Conservation (phyloP, 2,113 vertebrate species). For the Chlamydotis undulata region DNA sequence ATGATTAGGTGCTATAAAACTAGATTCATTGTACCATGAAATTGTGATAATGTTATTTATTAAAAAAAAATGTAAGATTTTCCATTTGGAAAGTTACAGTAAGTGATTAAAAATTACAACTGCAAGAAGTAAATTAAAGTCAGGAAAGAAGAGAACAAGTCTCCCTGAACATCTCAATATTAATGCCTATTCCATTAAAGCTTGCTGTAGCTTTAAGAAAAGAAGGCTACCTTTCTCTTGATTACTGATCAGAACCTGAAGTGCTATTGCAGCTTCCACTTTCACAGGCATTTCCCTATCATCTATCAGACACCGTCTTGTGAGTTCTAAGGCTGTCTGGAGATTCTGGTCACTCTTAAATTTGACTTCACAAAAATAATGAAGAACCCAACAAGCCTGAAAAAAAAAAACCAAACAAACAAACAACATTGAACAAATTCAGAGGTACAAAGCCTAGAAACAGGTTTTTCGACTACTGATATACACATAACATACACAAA, state of each 20-base stretch:
- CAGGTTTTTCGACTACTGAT: background rate
- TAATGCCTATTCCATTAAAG: background rate
- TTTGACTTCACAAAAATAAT: constrained; percentile 99
- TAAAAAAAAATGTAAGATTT: background rate
- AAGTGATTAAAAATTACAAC: background rate
- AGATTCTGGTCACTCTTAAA: constrained; percentile 98
- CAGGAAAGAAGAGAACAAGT: background rate
- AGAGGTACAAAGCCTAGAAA: background rate
- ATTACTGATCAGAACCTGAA: constrained; percentile 98
- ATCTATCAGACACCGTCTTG: constrained; percentile 93
- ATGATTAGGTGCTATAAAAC: background rate
- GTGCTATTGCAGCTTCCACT: constrained; percentile 96
- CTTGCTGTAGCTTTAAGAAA: background rate
- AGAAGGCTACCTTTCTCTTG: constrained; percentile 91
- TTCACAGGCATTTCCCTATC: constrained; percentile 99
- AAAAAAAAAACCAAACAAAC: background rate
- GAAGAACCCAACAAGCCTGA: constrained; percentile 98
- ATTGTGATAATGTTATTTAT: background rate
- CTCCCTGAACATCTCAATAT: background rate
- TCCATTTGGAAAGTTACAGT: background rate
- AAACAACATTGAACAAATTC: background rate
- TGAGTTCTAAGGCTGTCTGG: constrained; percentile 93
- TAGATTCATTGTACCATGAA: background rate
- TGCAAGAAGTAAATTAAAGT: background rate
- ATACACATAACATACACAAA: background rate